Conservation (phyloP, 1,140 invertebrate species). For the Danaus melanippus region DNA sequence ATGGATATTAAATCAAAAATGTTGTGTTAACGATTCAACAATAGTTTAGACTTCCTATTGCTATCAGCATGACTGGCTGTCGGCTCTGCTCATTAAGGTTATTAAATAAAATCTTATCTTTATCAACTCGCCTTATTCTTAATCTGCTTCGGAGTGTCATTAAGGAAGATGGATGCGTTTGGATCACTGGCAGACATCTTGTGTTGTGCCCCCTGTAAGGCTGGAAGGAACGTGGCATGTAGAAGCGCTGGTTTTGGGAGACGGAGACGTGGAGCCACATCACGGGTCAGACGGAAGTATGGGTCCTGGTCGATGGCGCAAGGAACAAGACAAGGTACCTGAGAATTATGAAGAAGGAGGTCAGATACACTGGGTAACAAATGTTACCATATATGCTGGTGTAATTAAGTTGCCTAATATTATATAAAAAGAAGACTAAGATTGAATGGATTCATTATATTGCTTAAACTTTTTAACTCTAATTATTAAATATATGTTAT, state of each 20-base stretch:
- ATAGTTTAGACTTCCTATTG: too few species aligned
- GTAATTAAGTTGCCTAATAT: too few species aligned
- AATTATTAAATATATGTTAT: not conserved
- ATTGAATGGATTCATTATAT: too few species aligned
- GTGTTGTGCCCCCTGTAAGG: conserved; percentile 95
- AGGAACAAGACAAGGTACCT: conserved; percentile 91
- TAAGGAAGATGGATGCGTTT: conserved; percentile 96
- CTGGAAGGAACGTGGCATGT: conserved; percentile 96
- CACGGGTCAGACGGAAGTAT: conserved; percentile 98
- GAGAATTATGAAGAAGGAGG: conserved; percentile 6
- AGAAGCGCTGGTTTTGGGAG: conserved; percentile 94
- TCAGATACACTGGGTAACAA: not conserved
- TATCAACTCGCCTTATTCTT: conserved; percentile 87
- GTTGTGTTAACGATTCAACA: too few species aligned
- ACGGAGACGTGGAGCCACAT: conserved; percentile 93
- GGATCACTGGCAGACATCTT: conserved; percentile 98
- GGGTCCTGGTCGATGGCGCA: conserved; percentile 99
- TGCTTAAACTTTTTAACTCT: not conserved
- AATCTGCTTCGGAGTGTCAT: conserved; percentile 96
- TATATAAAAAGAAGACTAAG: too few species aligned
- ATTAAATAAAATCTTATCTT: too few species aligned
- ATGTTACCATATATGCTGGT: too few species aligned
- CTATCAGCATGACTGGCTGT: too few species aligned
- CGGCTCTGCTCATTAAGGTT: not conserved
- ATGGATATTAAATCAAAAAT: too few species aligned